Base-by-base conservation (phyloP, 1,140 invertebrate species). In the Eciton burchellii region DNA sequence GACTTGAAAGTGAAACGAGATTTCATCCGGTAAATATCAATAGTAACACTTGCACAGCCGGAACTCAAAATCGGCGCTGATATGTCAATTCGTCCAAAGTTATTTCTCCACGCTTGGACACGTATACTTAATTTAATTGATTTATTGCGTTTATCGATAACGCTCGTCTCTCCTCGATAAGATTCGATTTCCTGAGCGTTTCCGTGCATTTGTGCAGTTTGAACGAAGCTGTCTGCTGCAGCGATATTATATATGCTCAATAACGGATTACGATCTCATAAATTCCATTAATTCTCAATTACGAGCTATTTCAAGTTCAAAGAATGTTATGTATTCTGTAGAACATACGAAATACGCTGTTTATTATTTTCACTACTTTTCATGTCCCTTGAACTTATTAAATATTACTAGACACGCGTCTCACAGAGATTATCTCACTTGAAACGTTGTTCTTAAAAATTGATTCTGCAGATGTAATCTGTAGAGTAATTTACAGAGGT, bases 71-170 rank as follows among this genome's bases (percentile, higher is more conserved):
- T 77, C 11, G 12, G 21, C 41, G 16, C 21, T 63, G 35, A 79
- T 68, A 45, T 70, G 54, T 79, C 74, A 79, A 52, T 66, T 68
- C 74, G 47, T 52, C 62, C 63, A 79, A 79, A 79, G 24, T 79
- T 49, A 47, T 79, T 79, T 45, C 63, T 79, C 35, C 24, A 43
- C 45, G 49, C 24, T 49, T 59, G n/a, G 26, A 79, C 81, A 73
- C 57, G 57, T 63, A 56, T 62, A 77, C n/a, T 52, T 86, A 77
- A 86, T 86, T 82, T 63, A 76, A 70, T 57, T 43, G 52, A 65
- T 71, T 63, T 57, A 52, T 87, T 87, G 72, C 52, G 21, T 0
- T 35, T 70, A 68, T 12, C 49, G 63, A 79, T 79, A 79, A 79
- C 63, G 70, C 49, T 70, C 24, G 63, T 16, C 5, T 19, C 21